Conservation (phyloP, 1,140 invertebrate genomes). For the Drosophila lini region DNA sequence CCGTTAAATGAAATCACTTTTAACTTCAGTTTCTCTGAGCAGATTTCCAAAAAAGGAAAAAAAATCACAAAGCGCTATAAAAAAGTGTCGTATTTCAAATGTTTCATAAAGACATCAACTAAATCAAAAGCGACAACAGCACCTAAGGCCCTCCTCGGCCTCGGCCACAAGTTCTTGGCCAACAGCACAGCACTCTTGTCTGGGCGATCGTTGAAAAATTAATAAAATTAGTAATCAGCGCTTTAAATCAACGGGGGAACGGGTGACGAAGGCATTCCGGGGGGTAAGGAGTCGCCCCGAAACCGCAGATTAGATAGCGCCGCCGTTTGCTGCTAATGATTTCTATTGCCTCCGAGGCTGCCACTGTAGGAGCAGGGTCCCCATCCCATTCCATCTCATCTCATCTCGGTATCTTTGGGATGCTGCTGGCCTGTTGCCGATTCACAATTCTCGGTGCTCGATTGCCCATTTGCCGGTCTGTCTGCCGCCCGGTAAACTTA, state of each 20-base stretch:
- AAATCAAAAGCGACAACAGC: constrained; percentile 81
- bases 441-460: constrained; percentile 13
- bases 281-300: constrained; percentile 7
- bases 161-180: constrained; percentile 39
- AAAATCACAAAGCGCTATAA: constrained; percentile 37
- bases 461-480: constrained; percentile 57
- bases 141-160: constrained; percentile 45
- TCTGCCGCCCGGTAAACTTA: constrained; percentile 54
- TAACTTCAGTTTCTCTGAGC: constrained; percentile 61
- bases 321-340: constrained; percentile 74
- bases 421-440: constrained; percentile 46
- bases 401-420: constrained; percentile 1
- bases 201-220: constrained; percentile 73
- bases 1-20: constrained; percentile 83
- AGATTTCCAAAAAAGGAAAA: constrained; percentile 17
- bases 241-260: constrained; percentile 70
- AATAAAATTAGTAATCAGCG: constrained; percentile 83
- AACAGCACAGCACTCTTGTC: constrained; percentile 21
- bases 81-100: constrained; percentile 82
- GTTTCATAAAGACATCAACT: constrained; percentile 83
- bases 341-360: constrained; percentile 69
- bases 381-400: constrained; percentile 9
- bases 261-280: background rate
- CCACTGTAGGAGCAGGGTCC: constrained; percentile 44
- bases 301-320: constrained; percentile 77